These are phyloP conservation scores for Myotis vivesi DNA, from an alignment of 2,797 vertebrate genomes.

Conservation along the genomic window DNA sequence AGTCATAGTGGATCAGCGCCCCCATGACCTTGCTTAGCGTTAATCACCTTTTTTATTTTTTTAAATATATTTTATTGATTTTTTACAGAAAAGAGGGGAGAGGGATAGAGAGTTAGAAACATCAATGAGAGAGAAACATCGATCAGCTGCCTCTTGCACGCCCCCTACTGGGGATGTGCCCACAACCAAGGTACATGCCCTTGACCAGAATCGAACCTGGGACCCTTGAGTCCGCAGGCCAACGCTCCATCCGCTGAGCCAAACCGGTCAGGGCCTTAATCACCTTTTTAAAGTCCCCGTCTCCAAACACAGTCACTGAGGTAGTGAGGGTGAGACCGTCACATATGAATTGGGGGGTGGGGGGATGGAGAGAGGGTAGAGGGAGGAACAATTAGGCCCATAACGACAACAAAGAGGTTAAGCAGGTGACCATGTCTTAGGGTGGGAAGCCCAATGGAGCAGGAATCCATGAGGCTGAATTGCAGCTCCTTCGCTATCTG, in stretches of 20 bases:
- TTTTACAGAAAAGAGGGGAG: too few relatives aligned
- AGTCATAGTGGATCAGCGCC: not conserved
- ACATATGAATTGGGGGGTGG: not conserved
- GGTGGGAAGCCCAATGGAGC: not conserved
- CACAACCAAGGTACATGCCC: too few relatives aligned
- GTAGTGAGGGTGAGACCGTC: not conserved
- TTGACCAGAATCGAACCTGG: too few relatives aligned
- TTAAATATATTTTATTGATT: too few relatives aligned
- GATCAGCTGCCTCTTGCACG: too few relatives aligned
- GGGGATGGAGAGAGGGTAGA: fast-evolving
- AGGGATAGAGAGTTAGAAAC: too few relatives aligned
- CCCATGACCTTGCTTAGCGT: not conserved
- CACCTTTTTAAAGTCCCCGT: not conserved
- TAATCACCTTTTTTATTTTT: too few relatives aligned
- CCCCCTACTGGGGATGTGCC: too few relatives aligned
- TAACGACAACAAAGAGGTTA: not conserved
- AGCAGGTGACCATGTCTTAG: not conserved
- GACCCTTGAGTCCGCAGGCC: too few relatives aligned
- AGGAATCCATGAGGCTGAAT: not conserved
- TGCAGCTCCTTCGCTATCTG: not conserved
- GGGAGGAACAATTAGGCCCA: not conserved
- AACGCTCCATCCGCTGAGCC: too few relatives aligned
- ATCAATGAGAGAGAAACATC: too few relatives aligned
- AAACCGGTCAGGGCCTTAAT: too few relatives aligned
- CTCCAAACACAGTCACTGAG: not conserved